Evolutionary conservation across 2,888 invertebrate species (phyloP).

Genomic region (Biston betularia): DNA sequence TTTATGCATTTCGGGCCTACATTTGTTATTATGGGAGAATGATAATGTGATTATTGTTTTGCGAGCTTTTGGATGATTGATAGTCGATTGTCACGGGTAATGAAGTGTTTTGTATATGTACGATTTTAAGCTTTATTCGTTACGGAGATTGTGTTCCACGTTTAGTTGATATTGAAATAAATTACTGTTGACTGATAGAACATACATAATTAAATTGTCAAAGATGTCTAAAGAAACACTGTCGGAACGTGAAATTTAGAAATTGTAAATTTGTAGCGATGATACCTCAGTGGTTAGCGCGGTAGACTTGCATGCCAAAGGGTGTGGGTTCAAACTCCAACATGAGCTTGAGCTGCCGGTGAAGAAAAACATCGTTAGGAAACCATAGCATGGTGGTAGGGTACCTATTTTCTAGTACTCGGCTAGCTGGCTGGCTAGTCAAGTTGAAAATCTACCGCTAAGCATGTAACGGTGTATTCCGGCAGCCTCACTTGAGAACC

Average conservation of each 20-base stretch:
- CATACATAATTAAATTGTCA: conserved; percentile 6
- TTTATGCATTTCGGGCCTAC: conserved; percentile 81
- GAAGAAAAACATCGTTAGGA: too few relatives aligned
- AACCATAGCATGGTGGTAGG: too few relatives aligned
- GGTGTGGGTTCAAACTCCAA: too few relatives aligned
- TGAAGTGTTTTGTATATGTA: conserved; percentile 74
- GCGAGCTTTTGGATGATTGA: conserved; percentile 80
- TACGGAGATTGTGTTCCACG: conserved; percentile 36
- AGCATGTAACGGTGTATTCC: too few relatives aligned
- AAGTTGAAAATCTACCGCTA: too few relatives aligned
- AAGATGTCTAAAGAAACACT: neutral
- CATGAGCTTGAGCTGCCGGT: too few relatives aligned
- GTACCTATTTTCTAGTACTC: too few relatives aligned
- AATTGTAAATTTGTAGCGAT: too few relatives aligned
- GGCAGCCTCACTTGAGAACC: too few relatives aligned
- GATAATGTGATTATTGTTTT: conserved; percentile 86
- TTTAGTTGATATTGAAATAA: conserved; percentile 31
- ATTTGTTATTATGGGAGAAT: conserved; percentile 84
- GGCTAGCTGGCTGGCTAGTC: too few relatives aligned
- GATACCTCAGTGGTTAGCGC: too few relatives aligned
- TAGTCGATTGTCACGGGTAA: conserved; percentile 80
- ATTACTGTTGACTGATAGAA: conserved; percentile 32
- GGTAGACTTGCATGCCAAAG: too few relatives aligned
- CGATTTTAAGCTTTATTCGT: conserved; percentile 64
- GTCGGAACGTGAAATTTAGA: neutral